These are phyloP conservation scores for Tyrophagus putrescentiae DNA, from an alignment of 1,140 invertebrate species.

Conservation along the genomic window DNA sequence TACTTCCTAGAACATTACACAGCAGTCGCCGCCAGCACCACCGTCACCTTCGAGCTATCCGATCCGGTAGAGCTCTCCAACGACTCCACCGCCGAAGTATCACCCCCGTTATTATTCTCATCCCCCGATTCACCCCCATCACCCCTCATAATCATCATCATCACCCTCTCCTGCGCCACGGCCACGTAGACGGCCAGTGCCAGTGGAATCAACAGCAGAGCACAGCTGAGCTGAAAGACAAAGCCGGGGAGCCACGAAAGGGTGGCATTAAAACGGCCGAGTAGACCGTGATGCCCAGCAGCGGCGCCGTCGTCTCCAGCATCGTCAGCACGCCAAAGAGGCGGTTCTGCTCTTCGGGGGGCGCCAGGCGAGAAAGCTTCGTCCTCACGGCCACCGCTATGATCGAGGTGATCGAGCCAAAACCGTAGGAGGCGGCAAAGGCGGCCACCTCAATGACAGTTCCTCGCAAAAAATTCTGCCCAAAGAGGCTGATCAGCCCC, in stretches of 20 bases:
- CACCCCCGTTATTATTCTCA: not conserved
- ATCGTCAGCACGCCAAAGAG: constrained; percentile 16
- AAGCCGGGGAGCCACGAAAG: constrained; percentile 14
- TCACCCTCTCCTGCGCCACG: not conserved
- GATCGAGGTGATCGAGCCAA: not conserved
- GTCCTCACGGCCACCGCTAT: not conserved
- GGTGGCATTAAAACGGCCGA: constrained; percentile 17
- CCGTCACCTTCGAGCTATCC: too few species aligned
- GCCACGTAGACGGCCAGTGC: not conserved
- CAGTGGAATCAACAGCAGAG: constrained; percentile 7
- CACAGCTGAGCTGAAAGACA: constrained; percentile 17
- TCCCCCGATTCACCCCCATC: not conserved
- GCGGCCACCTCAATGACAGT: not conserved
- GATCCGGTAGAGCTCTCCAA: too few species aligned
- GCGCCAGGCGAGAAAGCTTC: not conserved
- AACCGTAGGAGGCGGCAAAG: constrained; percentile 4
- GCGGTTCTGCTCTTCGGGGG: not conserved
- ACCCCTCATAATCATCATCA: not conserved
- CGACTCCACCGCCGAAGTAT: too few species aligned
- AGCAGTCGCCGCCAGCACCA: too few species aligned
- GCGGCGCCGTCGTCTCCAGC: constrained; percentile 8
- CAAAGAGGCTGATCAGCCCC: not conserved
- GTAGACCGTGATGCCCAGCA: constrained; percentile 5
- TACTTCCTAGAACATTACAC: too few species aligned
- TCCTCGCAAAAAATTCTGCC: not conserved